A percentile compares a stretch with the other conserved stretches of the same genome.
Conservation (phyloP, 1,140 invertebrate genomes). For the Rhagoletis pomonella region DNA sequence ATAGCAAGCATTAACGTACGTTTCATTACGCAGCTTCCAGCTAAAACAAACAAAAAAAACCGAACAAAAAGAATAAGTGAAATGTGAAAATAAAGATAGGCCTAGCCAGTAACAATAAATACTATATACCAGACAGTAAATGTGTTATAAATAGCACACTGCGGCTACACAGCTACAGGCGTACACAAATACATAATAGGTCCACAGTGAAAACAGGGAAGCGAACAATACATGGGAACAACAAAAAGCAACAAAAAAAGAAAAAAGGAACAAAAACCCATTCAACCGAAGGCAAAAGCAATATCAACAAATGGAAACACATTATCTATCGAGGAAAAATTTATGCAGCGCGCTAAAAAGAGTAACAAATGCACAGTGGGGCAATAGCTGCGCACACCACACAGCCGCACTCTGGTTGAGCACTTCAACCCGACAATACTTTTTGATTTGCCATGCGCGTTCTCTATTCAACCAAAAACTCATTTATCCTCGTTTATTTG, state of each 20-base stretch:
- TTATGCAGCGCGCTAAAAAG: not conserved
- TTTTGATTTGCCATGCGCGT: not conserved
- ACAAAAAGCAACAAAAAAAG: not conserved
- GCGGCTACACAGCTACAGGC: not conserved
- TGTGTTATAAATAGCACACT: slow-evolving; percentile 14
- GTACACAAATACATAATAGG: not conserved
- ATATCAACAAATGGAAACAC: slow-evolving; percentile 27
- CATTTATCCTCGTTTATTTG: too few relatives aligned
- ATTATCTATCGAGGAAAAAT: slow-evolving; percentile 15
- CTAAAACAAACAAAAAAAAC: not conserved
- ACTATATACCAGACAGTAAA: too few relatives aligned
- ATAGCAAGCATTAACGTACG: not conserved
- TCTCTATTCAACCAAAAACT: not conserved
- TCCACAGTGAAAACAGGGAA: not conserved
- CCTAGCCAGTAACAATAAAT: not conserved
- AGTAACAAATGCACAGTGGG: not conserved
- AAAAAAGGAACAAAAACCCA: not conserved
- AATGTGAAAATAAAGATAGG: not conserved
- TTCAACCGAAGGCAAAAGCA: not conserved
- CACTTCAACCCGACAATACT: not conserved
- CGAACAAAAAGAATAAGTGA: not conserved
- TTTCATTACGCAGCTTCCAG: not conserved
- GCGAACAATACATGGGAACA: not conserved
- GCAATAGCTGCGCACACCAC: not conserved
- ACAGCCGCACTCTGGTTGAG: not conserved